Percentiles rank a stretch among this genome's conserved stretches.
phyloP scores from a whole-genome alignment of 92 coral and sea anemone species.

The Bergia puertoricense region DNA sequence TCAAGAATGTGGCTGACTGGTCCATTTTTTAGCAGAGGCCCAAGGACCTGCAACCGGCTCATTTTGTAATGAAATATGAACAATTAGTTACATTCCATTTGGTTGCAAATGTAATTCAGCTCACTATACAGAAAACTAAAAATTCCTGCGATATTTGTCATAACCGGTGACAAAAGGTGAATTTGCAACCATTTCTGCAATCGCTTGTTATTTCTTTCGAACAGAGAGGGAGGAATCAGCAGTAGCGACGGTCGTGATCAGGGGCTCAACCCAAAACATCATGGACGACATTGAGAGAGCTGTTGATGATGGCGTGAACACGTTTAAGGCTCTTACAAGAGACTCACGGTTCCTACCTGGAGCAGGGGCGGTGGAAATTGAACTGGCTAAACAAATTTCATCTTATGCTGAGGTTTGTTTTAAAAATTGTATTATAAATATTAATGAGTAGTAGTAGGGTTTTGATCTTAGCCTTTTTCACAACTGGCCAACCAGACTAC shows the following conservation, averaged over 20 bases:
- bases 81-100: neutral
- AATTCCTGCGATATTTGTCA: neutral
- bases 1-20: no score
- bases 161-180: neutral
- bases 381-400: slow-evolving; percentile 91
- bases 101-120: neutral
- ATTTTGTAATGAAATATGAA: no score
- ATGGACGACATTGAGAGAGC: slow-evolving; percentile 99
- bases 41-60: no score
- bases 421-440: no score
- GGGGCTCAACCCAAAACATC: slow-evolving; percentile 94
- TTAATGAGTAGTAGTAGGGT: neutral
- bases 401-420: slow-evolving; percentile 85
- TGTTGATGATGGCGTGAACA: slow-evolving; percentile 96
- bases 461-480: neutral
- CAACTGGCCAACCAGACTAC: no score
- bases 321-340: slow-evolving; percentile 84
- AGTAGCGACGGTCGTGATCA: slow-evolving; percentile 84
- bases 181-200: neutral
- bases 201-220: neutral
- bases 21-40: no score
- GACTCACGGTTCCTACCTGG: slow-evolving; percentile 96
- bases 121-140: neutral
- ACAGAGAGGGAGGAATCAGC: slow-evolving; percentile 96
- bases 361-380: slow-evolving; percentile 97